Evolutionary conservation across 2,113 vertebrate genomes (phyloP).

Genomic region (Lepus timidus): DNA sequence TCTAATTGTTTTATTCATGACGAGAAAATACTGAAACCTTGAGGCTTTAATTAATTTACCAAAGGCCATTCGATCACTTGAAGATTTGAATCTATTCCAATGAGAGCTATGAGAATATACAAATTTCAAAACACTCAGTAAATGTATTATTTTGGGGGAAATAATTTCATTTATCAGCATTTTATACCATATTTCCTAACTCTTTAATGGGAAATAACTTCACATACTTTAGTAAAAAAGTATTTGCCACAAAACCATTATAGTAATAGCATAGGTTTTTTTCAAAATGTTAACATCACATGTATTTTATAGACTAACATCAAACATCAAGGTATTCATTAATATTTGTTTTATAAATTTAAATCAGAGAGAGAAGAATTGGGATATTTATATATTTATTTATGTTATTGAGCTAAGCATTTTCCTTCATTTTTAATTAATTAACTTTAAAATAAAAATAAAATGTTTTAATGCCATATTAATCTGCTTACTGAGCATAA

Average conservation of each 20-base stretch:
- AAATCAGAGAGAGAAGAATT: background rate
- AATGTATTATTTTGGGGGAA: background rate
- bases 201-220: background rate
- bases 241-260: background rate
- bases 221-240: background rate
- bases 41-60: background rate
- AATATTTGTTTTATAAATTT: background rate
- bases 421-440: constrained; percentile 41
- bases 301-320: background rate
- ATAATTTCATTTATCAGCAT: background rate
- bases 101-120: background rate
- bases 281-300: background rate
- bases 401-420: background rate
- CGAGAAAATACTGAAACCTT: background rate
- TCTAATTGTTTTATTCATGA: background rate
- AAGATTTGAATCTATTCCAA: background rate
- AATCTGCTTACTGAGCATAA: background rate
- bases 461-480: background rate
- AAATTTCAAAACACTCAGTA: background rate
- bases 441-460: background rate
- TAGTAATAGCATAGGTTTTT: background rate
- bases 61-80: background rate
- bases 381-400: background rate
- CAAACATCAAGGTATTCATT: background rate
- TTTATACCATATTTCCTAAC: background rate